Base-by-base conservation (phyloP, 2,113 vertebrate species). In the Pagrus major region DNA sequence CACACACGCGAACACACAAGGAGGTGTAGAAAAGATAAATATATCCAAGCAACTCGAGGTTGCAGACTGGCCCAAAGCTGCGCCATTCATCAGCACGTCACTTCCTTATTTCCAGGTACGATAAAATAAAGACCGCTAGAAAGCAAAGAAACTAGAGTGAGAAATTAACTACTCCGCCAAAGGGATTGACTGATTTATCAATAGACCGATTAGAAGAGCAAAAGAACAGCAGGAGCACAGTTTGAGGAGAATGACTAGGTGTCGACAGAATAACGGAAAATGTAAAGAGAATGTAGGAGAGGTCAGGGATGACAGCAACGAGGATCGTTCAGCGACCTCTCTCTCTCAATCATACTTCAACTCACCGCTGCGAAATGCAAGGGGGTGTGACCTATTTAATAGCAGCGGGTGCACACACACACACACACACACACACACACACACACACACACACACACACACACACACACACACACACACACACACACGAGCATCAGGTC, bases 341-440 rank as follows among this genome's bases (percentile, higher is more conserved):
- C 56, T 29, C 61, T 15, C 9, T 65, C n/a, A 63, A 27, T 70
- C 76, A 52, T 68, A 66, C 80, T 42, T 84, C 72, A 69, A 79
- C 55, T 46, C 69, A 5, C 39, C 1, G 44, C 67, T 71, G 58
- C 41, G 15, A 80, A 76, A 71, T 41, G 46, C 51, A 6, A 74
- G 63, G 71, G 76, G 84, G 83, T 61, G 66, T 91, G 93, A 93
- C 91, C 93, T 89, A 91, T 82, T 92, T 90, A 71, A 86, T 71
- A 86, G 78, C 72, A 76, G 71, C 80, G 56, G 85, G 72, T 76
- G 68, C 7, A 29, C 15, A 25, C 39, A 54, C 23, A 51, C 23
- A 51, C 39, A 41, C 66, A 49, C 66, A 46, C 33, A n/a, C 4
- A 14, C 23, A 69, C 47, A 42, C 6, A n/a, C n/a, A 37, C 12